A percentile compares a stretch with the other conserved stretches of the same genome.
phyloP scores from a whole-genome alignment of 2,113 vertebrate species.

The Seriola rivoliana region DNA sequence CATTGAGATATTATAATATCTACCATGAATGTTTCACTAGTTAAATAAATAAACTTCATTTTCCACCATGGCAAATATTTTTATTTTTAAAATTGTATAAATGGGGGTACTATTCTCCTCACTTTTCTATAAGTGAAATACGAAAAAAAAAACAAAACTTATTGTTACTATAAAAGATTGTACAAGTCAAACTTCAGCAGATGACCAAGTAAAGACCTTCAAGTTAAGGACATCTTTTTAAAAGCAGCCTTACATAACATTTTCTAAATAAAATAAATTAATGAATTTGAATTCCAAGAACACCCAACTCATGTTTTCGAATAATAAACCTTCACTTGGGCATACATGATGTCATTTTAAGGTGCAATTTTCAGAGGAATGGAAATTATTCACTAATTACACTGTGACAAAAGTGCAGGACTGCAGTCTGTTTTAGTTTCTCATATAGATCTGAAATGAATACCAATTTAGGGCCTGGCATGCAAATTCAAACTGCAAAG shows the following conservation, averaged over 20 bases:
- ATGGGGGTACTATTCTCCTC: not conserved
- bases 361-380: conserved; percentile 31
- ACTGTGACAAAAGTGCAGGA: conserved; percentile 60
- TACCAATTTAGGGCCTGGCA: conserved; percentile 59
- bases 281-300: conserved; percentile 16
- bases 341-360: conserved; percentile 36
- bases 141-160: not conserved
- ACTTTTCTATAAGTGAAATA: not conserved
- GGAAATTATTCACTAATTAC: conserved; percentile 66
- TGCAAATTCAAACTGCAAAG: conserved; percentile 61
- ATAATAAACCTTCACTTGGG: conserved; percentile 3
- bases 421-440: conserved; percentile 54
- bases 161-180: not conserved
- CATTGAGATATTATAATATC: too few relatives aligned
- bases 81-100: not conserved
- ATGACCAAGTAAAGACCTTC: not conserved
- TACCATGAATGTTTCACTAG: too few relatives aligned
- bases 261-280: not conserved
- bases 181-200: not conserved
- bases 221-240: not conserved
- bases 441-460: conserved; percentile 61
- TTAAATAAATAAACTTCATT: too few relatives aligned
- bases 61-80: too few relatives aligned
- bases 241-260: not conserved
- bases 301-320: conserved; percentile 15